Conservation (phyloP, 2,797 vertebrate genomes). For the Myripristis murdjan region DNA sequence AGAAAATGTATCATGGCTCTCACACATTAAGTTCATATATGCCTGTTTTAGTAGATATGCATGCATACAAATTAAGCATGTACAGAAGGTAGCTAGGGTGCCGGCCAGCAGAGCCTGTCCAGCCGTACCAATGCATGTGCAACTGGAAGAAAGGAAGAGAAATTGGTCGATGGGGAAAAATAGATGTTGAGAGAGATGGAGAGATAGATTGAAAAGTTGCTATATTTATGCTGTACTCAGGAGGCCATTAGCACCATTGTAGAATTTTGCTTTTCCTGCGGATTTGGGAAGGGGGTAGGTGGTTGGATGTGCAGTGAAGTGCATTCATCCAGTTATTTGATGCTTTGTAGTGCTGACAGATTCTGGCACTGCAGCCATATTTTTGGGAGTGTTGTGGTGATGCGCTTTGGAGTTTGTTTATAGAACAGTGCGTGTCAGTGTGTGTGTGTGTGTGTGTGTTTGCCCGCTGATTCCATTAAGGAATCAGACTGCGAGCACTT, state of each 20-base stretch:
- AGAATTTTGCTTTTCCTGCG: slow-evolving; percentile 44
- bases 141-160: slow-evolving; percentile 4
- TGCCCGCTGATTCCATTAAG: slow-evolving; percentile 70
- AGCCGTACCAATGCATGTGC: slow-evolving; percentile 22
- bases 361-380: slow-evolving; percentile 44
- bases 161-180: slow-evolving; percentile 13
- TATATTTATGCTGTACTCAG: slow-evolving; percentile 59
- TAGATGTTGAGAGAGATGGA: slow-evolving; percentile 53
- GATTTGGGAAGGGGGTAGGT: slow-evolving; percentile 32
- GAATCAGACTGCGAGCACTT: slow-evolving; percentile 72
- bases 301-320: slow-evolving; percentile 47
- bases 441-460: slow-evolving; percentile 1
- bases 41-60: too few species aligned
- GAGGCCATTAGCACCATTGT: slow-evolving; percentile 65
- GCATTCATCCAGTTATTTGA: slow-evolving; percentile 64
- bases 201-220: slow-evolving; percentile 54
- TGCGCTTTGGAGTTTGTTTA: slow-evolving; percentile 48
- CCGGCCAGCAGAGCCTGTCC: not conserved
- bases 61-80: not conserved
- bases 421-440: slow-evolving; percentile 12
- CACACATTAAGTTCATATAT: too few species aligned
- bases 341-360: slow-evolving; percentile 64
- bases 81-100: slow-evolving; percentile 20
- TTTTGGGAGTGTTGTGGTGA: slow-evolving; percentile 27
- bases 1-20: not conserved